Base-by-base conservation (phyloP, 2,113 vertebrate genomes). In the Sorex fumeus region DNA sequence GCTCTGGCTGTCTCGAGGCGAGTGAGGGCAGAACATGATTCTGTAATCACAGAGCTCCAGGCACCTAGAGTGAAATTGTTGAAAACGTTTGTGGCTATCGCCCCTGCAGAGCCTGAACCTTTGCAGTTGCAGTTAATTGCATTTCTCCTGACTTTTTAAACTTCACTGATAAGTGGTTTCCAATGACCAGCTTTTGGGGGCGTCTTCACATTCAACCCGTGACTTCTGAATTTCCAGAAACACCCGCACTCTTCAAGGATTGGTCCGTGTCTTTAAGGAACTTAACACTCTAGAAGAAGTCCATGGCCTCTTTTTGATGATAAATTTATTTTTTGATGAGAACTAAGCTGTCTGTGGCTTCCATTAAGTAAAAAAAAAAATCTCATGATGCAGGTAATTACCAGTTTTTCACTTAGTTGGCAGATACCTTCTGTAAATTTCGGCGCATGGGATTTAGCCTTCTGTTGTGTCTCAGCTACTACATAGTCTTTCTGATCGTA, bases 331-430 rank as follows among this genome's bases (percentile, higher is more conserved):
- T 40, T 40, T 40, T 40, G 40, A 40, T 40, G 40, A 40, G 40
- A 40, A 7, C 4, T 70, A 43, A 76, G 69, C 23, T 47, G 25
- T 13, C 40, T 81, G 45, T 83, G 60, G 50, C 27, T 78, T 84
- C 47, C 43, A 2, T 60, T 89, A 74, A 66, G 30, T 36, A 79
- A 62, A 72, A 36, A 72, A 82, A 77, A 86, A 76, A 82, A 78
- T 81, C 10, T 60, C n/a, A 43, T 15, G 77, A 69, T 30, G 43
- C 25, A 81, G 27, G 45, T 66, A 30, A 78, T 30, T 45, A 27
- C 74, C 2, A 18, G 0, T 83, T 77, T 85, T 85, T 19, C 40
- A 8, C 40, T 53, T 84, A 66, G 57, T 21, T 85, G 36, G 81
- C 34, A 47, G 19, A 57, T 84, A 43, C 13, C 28, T 43, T 25